Percentiles rank a stretch among this genome's conserved stretches.
Conservation (phyloP, 2,888 invertebrate genomes). For the Eupeodes luniger region DNA sequence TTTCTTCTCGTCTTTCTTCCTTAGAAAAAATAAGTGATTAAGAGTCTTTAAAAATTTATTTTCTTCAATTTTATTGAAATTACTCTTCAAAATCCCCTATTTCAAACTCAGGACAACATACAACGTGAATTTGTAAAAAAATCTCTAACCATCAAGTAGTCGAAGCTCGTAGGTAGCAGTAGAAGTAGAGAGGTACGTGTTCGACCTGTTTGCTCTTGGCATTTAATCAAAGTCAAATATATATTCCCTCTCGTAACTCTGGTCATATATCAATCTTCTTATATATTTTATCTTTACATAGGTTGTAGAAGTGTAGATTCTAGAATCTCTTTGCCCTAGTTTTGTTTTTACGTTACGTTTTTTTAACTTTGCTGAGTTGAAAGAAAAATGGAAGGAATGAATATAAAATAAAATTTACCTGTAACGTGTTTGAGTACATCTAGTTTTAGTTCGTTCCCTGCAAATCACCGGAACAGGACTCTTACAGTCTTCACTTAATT, state of each 20-base stretch:
- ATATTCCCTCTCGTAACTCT: constrained; percentile 6
- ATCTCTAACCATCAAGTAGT: neutral
- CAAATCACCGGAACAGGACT: constrained; percentile 62
- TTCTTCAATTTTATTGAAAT: neutral
- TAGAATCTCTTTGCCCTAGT: neutral
- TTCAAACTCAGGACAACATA: neutral
- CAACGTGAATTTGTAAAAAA: neutral
- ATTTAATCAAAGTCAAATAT: constrained; percentile 26
- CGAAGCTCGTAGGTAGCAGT: neutral
- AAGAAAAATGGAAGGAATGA: neutral
- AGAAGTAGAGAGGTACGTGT: neutral
- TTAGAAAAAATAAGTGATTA: no score
- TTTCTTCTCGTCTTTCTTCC: no score
- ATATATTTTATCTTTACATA: no score
- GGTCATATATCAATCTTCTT: constrained; percentile 6
- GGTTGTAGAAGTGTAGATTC: neutral
- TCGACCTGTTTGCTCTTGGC: neutral
- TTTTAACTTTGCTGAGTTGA: no score
- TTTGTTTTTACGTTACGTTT: neutral
- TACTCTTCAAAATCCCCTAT: neutral
- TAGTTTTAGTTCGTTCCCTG: constrained; percentile 77
- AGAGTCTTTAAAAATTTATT: neutral
- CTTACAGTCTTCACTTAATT: constrained; percentile 77
- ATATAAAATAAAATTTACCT: constrained; percentile 78
- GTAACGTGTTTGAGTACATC: constrained; percentile 82